Base-by-base conservation (phyloP, 2,888 invertebrate genomes). In the Drosophila neutralis region DNA sequence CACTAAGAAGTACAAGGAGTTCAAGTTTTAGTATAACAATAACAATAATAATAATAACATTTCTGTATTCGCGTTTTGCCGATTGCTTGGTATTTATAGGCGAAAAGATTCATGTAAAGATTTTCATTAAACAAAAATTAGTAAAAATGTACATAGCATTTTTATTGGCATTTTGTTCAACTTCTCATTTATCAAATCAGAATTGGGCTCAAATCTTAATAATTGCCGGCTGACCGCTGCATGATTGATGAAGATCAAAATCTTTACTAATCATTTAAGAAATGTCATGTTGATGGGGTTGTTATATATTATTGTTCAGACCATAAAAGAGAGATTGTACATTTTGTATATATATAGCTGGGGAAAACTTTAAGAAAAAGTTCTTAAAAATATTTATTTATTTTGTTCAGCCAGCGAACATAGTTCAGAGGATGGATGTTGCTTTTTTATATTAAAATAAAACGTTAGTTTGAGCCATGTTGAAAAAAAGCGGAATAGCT, bases 1-100 rank as follows among this genome's bases (percentile, higher is more conserved):
- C 84, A 96, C 97, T 18, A 99, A 99, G 94, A 98, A 99, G 94
- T 98, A 98, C 94, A 99, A 98, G 93, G 98, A 99, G 92, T 99
- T 99, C 94, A 99, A 99, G 93, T 99, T 99, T 94, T 99, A 95
- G 82, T 59, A 35, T 51, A 69, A 53, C 11, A 45, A 35, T 35
- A 48, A 48, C 53, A 68, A 53, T 15, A 40, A 29, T 38, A 33
- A 21, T 13, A 42, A 49, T 1, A 21, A 52, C 40, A 45, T 13
- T 69, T 49, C 53, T 27, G 35, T 36, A 65, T 42, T 56, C 40
- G 29, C 15, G 21, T 71, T 54, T 40, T 60, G 33, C 33, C 53
- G 27, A 56, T 60, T 65, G 40, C 54, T 52, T 68, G 29, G 13
- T 42, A 49, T 53, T 42, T 24, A 40, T 45, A 33, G 7, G 21